Base-by-base conservation (phyloP, 2,797 vertebrate species). In the Neopelma chrysocephalum region DNA sequence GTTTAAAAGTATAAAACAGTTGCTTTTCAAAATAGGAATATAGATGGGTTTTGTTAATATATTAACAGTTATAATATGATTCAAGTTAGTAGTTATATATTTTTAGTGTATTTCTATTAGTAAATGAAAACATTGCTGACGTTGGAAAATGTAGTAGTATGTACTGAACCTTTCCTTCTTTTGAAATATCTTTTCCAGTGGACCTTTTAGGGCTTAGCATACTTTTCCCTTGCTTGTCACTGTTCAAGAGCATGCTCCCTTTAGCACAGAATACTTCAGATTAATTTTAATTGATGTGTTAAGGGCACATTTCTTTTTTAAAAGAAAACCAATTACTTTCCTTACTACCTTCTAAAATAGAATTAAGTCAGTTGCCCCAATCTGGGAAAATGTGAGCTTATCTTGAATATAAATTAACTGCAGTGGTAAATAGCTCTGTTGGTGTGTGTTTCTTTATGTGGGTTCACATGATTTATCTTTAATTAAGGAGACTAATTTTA, bases 401-500 rank as follows among this genome's bases (percentile, higher is more conserved):
- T 48, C 32, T 43, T 72, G 19, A 82, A 69, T 50, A 27, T 43
- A 82, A 92, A 93, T 82, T 75, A 69, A 53, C 31, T 69, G 58
- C 20, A 23, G 22, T 56, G 25, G 58, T 84, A 92, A 93, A 79
- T 56, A 87, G 12, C 31, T 82, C 19, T 70, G 22, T 45, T 10
- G 61, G 0, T 81, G 22, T 69, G 19, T 79, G n/a, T 75, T 43
- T 82, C 31, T 42, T 76, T 70, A 53, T 51, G 48, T 66, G 75
- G 34, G 11, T 10, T 88, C 12, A 78, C 16, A 23, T 45, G 60
- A 38, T 92, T 82, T 53, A 73, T 26, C 36, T 90, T 84, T 79
- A 95, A 79, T 87, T 93, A 79, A 87, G 19, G n/a, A 38, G 25
- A 64, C 21, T 89, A 32, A 60, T 87, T 94, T 93, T 73, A 27